Evolutionary conservation across 2,888 invertebrate species (phyloP).

Genomic region (Plemyria rubiginata): DNA sequence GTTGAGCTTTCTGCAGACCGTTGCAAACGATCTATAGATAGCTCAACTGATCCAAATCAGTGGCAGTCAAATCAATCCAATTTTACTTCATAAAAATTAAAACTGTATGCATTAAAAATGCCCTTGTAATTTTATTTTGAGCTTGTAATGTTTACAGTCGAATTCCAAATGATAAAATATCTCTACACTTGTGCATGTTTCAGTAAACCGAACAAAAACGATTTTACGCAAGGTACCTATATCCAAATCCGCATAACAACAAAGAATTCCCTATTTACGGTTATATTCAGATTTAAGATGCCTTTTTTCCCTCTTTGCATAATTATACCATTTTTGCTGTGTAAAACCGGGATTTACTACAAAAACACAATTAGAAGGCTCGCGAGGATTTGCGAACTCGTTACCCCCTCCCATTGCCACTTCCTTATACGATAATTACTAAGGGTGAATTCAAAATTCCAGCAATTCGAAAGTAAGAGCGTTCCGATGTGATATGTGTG

Average conservation of each 20-base stretch:
- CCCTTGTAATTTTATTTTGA: no score
- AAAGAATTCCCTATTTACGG: slow-evolving; percentile 39
- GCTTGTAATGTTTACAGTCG: no score
- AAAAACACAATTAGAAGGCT: slow-evolving; percentile 44
- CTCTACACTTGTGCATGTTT: slow-evolving; percentile 12
- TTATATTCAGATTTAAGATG: slow-evolving; percentile 41
- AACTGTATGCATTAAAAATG: no score
- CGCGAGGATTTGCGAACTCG: slow-evolving; percentile 38
- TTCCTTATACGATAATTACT: slow-evolving; percentile 56
- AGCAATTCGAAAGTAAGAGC: slow-evolving; percentile 63
- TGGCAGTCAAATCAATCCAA: no score
- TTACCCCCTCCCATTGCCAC: slow-evolving; percentile 29
- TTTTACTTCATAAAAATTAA: no score
- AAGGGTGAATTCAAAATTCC: slow-evolving; percentile 49
- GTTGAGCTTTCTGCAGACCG: no score
- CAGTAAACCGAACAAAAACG: slow-evolving; percentile 12
- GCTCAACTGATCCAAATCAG: no score
- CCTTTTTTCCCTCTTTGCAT: slow-evolving; percentile 40
- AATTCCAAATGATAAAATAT: background rate
- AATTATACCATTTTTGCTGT: slow-evolving; percentile 45
- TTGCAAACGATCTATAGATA: no score
- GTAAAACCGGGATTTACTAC: slow-evolving; percentile 40
- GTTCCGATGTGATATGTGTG: slow-evolving; percentile 63
- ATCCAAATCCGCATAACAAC: slow-evolving; percentile 36
- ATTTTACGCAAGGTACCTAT: slow-evolving; percentile 30